Conservation (phyloP, 64 coral and sea anemone genomes). For the Montipora foliosa region DNA sequence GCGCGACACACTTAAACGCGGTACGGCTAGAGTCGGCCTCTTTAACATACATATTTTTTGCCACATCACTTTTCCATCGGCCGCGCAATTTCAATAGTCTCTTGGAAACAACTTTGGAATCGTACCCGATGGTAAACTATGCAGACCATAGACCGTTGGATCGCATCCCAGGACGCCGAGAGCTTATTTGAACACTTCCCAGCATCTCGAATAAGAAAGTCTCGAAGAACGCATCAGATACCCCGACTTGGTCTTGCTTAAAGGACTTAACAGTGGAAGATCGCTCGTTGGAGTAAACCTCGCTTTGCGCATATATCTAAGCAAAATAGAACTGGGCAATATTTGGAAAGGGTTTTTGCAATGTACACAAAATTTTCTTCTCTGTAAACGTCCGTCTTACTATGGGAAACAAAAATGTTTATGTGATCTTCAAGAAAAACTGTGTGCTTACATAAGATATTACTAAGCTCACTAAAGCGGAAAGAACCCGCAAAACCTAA, state of each 20-base stretch:
- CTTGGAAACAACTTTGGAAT: too few relatives aligned
- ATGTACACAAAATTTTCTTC: slow-evolving; percentile 56
- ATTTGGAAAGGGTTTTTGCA: slow-evolving; percentile 4
- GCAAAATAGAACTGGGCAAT: slow-evolving; percentile 58
- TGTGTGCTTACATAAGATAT: slow-evolving; percentile 24
- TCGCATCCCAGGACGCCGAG: too few relatives aligned
- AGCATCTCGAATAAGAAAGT: too few relatives aligned
- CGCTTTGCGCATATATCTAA: slow-evolving; percentile 6
- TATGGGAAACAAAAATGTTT: neutral
- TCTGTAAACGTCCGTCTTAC: slow-evolving; percentile 20
- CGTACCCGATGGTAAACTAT: too few relatives aligned
- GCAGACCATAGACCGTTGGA: too few relatives aligned
- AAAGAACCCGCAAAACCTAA: slow-evolving; percentile 68
- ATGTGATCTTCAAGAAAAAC: neutral
- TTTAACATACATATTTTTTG: too few relatives aligned
- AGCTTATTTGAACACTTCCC: too few relatives aligned
- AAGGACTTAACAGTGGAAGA: neutral
- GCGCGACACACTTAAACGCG: too few relatives aligned
- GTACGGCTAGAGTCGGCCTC: too few relatives aligned
- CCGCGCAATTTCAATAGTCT: too few relatives aligned
- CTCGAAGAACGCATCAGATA: too few relatives aligned
- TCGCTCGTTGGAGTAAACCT: neutral
- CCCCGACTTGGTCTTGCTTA: neutral
- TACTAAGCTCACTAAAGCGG: slow-evolving; percentile 20
- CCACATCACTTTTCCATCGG: too few relatives aligned